phyloP scores from a whole-genome alignment of 2,888 invertebrate species.

The Hydraecia micacea region DNA sequence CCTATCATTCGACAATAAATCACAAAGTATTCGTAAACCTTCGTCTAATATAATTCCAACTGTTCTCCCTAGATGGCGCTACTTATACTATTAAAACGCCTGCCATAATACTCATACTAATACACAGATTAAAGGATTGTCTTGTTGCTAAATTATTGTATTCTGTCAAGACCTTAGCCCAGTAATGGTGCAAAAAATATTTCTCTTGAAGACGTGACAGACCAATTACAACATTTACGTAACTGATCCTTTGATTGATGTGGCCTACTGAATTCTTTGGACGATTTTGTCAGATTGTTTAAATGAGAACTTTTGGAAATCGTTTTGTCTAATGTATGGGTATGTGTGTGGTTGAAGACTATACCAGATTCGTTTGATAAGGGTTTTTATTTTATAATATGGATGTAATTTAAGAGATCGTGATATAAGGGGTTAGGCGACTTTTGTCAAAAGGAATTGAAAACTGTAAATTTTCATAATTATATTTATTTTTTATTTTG shows the following conservation, averaged over 20 bases:
- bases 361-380: not conserved
- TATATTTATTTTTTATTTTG: not conserved
- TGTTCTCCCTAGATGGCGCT: constrained; percentile 37
- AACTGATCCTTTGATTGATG: constrained; percentile 25
- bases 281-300: constrained; percentile 8
- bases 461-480: not conserved
- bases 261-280: constrained; percentile 10
- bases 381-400: not conserved
- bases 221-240: constrained; percentile 14
- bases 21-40: not conserved
- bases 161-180: constrained; percentile 7
- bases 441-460: not conserved
- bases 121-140: constrained; percentile 32
- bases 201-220: constrained; percentile 29
- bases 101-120: constrained; percentile 23
- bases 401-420: not conserved
- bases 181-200: constrained; percentile 27
- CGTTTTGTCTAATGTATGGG: not conserved
- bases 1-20: not conserved
- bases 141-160: not conserved
- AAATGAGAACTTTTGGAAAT: not conserved
- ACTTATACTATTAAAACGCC: constrained; percentile 37
- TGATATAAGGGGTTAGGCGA: not conserved
- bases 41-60: not conserved
- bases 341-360: not conserved